Base-by-base conservation (phyloP, 2,113 vertebrate genomes). In the Misgurnus mizolepis region DNA sequence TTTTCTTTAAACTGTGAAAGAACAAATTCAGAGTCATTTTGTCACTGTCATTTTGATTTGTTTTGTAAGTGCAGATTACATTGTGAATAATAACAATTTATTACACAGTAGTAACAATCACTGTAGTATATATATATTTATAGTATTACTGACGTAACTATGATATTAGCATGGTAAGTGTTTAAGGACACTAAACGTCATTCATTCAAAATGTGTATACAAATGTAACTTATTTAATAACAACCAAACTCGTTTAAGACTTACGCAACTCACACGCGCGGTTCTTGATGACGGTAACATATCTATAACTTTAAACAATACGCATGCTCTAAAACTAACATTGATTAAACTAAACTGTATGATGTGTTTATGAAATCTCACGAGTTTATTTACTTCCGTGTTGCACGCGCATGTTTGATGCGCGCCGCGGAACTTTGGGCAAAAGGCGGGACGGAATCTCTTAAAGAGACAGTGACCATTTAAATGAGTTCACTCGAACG, bases 371-470 rank as follows among this genome's bases (percentile, higher is more conserved):
- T 6, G 56, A 18, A 12, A 34, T 9, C 10, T 64, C 18, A 62
- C 1, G 27, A 10, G 9, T 27, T 39, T 9, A 75, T 27, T 39
- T 9, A 75, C 72, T 64, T 75, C 72, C 58, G 72, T 64, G 60
- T 75, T 75, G 15, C 58, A 14, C 0, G 39, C 70, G 22, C 70
- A 60, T 60, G 70, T 75, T 79, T 68, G 70, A 34, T 64, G 75
- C 53, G 34, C 55, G 56, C 87, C 89, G 86, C 91, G 76, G 91
- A 91, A 90, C 79, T 92, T 87, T 86, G 80, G 84, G 77, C 10
- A 11, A 5, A 70, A 78, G 89, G 91, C 90, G 91, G 90, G 88
- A 88, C 85, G 34, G 1, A 12, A 12, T 39, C 6, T 76, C 78
- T 87, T 83, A 80, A n/a, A 85, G 84, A 60, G 64, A 81, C 78